Base-by-base conservation (phyloP, 2,888 invertebrate species). In the Cactoblastis cactorum region DNA sequence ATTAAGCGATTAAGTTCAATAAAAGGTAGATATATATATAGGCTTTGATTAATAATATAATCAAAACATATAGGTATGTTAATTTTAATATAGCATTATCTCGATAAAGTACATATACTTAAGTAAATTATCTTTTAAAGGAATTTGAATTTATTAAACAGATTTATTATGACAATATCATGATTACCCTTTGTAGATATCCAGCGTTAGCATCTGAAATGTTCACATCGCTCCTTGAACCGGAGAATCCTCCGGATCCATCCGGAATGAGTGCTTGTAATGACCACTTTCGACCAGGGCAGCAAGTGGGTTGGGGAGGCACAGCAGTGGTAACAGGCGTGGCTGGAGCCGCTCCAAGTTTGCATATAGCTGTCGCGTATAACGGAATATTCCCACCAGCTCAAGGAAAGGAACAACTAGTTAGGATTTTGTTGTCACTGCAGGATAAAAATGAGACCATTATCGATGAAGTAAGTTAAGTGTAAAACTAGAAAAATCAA, bases 241-340 rank as follows among this genome's bases (percentile, higher is more conserved):
- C 91, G 41, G 91, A 94, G 81, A 87, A 92, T 12, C 94, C 95
- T 1, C 93, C 95, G 0, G 93, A 94, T 5, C 93, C 65, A 86
- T 95, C 50, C 4, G 77, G 79, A 0, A 75, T 71, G 52, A 82
- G 91, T 84, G 62, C 91, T 83, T 65, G 94, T 18, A 41, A 49
- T 90, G 60, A 92, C 80, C 56, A 92, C 88, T 76, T 84, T 83
- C 57, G 82, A 57, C 53, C 71, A 50, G 81, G 90, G 53, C 78
- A 91, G 90, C 92, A 91, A 83, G 55, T 95, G 90, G 64, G 93
- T 90, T 63, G 97, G 96, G 96, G 96, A 1, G 97, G 96, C 1
- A 96, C 96, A 0, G 97, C 96, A 0, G 94, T 96, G 28, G 94
- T 97, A 0, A 95, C 96, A 0, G 95, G 95, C 0, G 94, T 93